Percentiles rank a stretch among this genome's conserved stretches.
Conservation (phyloP, 2,888 invertebrate genomes). For the Campaea margaritaria region DNA sequence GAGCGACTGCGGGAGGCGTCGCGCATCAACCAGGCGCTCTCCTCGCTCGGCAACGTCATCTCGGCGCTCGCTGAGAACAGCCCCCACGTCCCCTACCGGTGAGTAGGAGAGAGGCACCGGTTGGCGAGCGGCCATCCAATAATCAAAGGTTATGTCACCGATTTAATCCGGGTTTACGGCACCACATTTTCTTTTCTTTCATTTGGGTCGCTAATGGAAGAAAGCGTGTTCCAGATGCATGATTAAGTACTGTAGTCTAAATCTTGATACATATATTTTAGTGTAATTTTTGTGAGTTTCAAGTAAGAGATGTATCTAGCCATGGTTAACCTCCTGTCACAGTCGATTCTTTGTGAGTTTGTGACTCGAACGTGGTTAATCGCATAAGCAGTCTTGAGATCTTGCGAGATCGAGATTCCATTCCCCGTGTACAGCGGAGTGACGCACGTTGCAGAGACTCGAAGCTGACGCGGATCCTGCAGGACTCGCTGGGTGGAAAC, state of each 20-base stretch:
- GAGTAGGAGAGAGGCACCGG: not conserved
- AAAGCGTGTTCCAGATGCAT: too few relatives aligned
- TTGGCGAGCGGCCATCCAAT: too few relatives aligned
- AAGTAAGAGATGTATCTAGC: too few relatives aligned
- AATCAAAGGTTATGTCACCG: too few relatives aligned
- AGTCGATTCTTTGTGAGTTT: too few relatives aligned
- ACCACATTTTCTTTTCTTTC: too few relatives aligned
- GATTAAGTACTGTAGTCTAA: not conserved
- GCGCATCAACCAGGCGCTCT: conserved; percentile 98
- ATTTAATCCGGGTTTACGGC: too few relatives aligned
- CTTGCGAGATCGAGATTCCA: not conserved
- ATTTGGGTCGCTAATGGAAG: too few relatives aligned
- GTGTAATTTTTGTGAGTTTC: not conserved
- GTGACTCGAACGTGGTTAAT: too few relatives aligned
- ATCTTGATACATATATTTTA: too few relatives aligned
- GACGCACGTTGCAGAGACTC: conserved; percentile 89
- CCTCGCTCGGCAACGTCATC: conserved; percentile 99
- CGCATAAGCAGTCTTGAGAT: not conserved
- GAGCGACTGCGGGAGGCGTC: conserved; percentile 97
- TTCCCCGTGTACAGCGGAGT: not conserved
- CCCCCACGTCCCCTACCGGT: conserved; percentile 96
- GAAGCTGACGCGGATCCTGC: conserved; percentile 97
- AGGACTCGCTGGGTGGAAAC: conserved; percentile 99
- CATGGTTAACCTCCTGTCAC: too few relatives aligned
- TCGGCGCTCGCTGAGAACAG: conserved; percentile 98